Evolutionary conservation across 1,140 invertebrate genomes (phyloP).

Genomic region (Trichonephila clavata): DNA sequence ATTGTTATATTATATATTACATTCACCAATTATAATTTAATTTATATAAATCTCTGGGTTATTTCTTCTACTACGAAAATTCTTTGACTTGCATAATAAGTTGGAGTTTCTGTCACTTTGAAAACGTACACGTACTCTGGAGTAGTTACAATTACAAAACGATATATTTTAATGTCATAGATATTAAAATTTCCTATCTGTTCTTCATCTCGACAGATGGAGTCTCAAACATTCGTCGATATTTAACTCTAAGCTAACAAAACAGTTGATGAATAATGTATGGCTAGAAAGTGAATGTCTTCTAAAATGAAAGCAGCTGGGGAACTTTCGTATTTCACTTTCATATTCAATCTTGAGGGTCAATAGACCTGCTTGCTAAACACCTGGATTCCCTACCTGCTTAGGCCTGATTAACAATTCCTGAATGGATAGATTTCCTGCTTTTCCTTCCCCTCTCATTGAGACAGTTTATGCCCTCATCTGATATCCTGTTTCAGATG

Average conservation of each 20-base stretch:
- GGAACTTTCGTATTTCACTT: neutral
- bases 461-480: neutral
- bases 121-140: no score
- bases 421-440: neutral
- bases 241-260: neutral
- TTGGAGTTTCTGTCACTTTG: no score
- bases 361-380: conserved; percentile 39
- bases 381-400: conserved; percentile 12
- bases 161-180: no score
- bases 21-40: no score
- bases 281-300: conserved; percentile 24
- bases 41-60: no score
- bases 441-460: neutral
- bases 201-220: no score
- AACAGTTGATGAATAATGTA: neutral
- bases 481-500: neutral
- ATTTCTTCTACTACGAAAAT: no score
- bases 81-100: no score
- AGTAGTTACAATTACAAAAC: no score
- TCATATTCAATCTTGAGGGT: neutral
- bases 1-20: no score
- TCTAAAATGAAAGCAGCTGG: conserved; percentile 42
- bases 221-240: neutral
- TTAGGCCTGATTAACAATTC: neutral
- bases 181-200: no score